phyloP scores from a whole-genome alignment of 2,113 vertebrate species.

The Sclerurus mexicanus region DNA sequence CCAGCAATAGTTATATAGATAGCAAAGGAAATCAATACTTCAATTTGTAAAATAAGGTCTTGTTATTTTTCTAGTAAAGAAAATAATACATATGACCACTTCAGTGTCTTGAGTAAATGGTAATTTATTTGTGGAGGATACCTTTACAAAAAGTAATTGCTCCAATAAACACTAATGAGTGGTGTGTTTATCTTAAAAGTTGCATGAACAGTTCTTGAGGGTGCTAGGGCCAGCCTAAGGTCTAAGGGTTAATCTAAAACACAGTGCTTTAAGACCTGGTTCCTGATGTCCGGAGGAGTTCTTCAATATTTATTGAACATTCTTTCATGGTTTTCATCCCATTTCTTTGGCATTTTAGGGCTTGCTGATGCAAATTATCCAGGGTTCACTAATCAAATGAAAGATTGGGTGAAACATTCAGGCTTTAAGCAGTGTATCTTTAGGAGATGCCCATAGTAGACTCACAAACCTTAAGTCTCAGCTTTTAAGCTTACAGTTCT shows the following conservation, averaged over 20 bases:
- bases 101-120: constrained; percentile 9
- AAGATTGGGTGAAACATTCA: background rate
- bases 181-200: constrained; percentile 66
- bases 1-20: background rate
- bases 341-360: background rate
- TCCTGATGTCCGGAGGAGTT: constrained; percentile 7
- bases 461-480: background rate
- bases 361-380: constrained; percentile 13
- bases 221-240: constrained; percentile 40
- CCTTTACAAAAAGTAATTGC: constrained; percentile 66
- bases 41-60: background rate
- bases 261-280: constrained; percentile 27
- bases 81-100: constrained; percentile 7
- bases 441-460: background rate
- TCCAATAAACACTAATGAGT: constrained; percentile 57
- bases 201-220: constrained; percentile 56
- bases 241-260: constrained; percentile 71
- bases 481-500: background rate
- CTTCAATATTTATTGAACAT: constrained; percentile 26
- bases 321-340: background rate
- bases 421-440: background rate
- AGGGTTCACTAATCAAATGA: background rate
- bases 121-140: constrained; percentile 66
- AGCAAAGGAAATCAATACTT: background rate
- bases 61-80: constrained; percentile 33